Conservation (phyloP, 2,797 vertebrate species). For the Lagodon rhomboides region DNA sequence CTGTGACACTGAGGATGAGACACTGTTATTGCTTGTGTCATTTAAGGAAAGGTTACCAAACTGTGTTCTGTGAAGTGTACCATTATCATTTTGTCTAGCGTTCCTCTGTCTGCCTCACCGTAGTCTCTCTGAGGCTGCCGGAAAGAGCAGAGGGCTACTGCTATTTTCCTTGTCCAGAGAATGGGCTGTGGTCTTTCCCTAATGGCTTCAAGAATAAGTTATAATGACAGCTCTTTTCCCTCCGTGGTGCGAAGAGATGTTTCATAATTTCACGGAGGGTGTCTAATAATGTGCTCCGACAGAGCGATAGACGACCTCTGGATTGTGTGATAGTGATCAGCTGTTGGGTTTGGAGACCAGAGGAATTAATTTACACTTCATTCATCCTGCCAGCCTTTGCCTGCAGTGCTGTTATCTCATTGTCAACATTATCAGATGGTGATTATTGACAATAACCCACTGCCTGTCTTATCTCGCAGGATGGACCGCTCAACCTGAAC, state of each 20-base stretch:
- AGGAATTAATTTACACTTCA: slow-evolving; percentile 44
- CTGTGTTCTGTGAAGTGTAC: neutral
- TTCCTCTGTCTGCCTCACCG: neutral
- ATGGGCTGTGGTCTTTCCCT: slow-evolving; percentile 8
- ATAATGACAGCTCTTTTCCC: slow-evolving; percentile 1
- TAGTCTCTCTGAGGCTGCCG: slow-evolving; percentile 2
- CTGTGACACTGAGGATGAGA: neutral
- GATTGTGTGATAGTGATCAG: slow-evolving; percentile 29
- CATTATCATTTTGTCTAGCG: slow-evolving; percentile 8
- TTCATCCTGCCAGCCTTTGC: slow-evolving; percentile 34
- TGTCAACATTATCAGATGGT: slow-evolving; percentile 49
- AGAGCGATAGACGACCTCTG: slow-evolving; percentile 25
- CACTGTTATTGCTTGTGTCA: slow-evolving; percentile 10
- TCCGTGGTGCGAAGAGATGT: slow-evolving; percentile 1
- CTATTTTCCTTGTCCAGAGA: neutral
- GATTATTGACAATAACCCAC: slow-evolving; percentile 35
- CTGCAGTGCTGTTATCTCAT: slow-evolving; percentile 27
- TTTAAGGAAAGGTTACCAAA: slow-evolving; percentile 21
- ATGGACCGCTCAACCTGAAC: slow-evolving; percentile 8
- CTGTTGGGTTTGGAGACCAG: slow-evolving; percentile 39
- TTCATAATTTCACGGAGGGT: slow-evolving; percentile 4
- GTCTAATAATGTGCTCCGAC: slow-evolving; percentile 26
- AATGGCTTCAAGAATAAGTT: slow-evolving; percentile 21
- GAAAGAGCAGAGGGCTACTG: neutral
- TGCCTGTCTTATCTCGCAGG: slow-evolving; percentile 21